These are phyloP conservation scores for Dinomys branickii DNA, from an alignment of 2,113 vertebrate genomes.

Conservation along the genomic window DNA sequence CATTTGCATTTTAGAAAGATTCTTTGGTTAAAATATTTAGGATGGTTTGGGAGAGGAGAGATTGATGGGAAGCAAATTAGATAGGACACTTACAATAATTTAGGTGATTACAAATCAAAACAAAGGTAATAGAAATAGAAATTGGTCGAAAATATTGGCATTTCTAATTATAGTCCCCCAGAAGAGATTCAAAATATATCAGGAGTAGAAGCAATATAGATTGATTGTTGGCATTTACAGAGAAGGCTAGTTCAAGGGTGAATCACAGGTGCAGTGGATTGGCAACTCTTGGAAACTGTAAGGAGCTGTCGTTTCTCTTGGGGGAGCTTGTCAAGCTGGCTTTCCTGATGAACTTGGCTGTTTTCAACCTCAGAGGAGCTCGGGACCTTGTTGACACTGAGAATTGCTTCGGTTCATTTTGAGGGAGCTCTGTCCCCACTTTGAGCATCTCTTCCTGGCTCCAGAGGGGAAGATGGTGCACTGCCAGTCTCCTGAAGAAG, in stretches of 20 bases:
- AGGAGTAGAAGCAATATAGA: constrained; percentile 25
- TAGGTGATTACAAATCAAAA: background rate
- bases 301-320: no score
- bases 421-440: no score
- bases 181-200: constrained; percentile 46
- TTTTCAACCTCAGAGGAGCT: no score
- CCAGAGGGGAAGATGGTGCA: no score
- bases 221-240: background rate
- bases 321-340: no score
- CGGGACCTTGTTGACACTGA: no score
- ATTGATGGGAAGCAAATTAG: background rate
- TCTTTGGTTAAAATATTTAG: background rate
- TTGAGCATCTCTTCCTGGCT: no score
- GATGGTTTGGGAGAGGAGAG: background rate
- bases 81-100: background rate
- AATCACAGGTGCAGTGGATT: background rate
- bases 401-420: no score
- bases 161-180: background rate
- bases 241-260: background rate
- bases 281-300: no score
- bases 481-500: no score
- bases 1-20: constrained; percentile 22
- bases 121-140: constrained; percentile 34
- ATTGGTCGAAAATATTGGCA: background rate
- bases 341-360: no score